Evolutionary conservation across 2,888 invertebrate genomes (phyloP), one percentile per base, ranked within the genome.

Genomic region (Automeris io): DNA sequence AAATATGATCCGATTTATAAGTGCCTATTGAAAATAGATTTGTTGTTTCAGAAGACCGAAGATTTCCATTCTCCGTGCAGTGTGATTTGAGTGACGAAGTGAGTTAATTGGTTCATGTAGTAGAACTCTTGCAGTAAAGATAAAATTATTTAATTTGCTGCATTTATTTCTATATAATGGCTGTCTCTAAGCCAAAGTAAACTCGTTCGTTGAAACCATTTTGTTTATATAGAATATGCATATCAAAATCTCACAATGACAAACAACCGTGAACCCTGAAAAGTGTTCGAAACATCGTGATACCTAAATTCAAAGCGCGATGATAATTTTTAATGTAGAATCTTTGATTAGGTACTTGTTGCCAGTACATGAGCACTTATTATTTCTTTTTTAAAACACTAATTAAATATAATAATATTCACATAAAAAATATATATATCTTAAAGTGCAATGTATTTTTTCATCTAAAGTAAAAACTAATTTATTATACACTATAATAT

Each of bases 21-120:
- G n/a, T n/a, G n/a, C n/a, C 12, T 13, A 0, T 16, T 29, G 5
- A 16, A 4, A 16, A n/a, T n/a, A 16, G 3, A 29, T 29, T 16
- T 2, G 8, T 29, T 29, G 29, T 29, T 29, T 29, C 29, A 29
- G 70, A 69, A 9, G 70, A 71, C 12, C 51, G 54, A 45, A 51
- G 41, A 21, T 56, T 59, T 32, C 61, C 61, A 5, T 62, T 61
- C 22, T 45, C 62, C 5, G 49, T 54, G 18, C 64, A 59, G 9
- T 53, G 51, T 9, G 72, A 73, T 26, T 42, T 58, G 9, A 41
- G 48, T 5, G 62, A 57, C 38, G 71, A 74, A 44, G 73, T 73
- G 56, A 62, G 49, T 43, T n/a, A 25, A 26, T 16, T 19, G 7
- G 8, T 13, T 26, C 8, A n/a, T n/a, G n/a, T 16, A n/a, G n/a